These are phyloP conservation scores for Drosophila sulfurigaster DNA, from an alignment of 1,140 invertebrate genomes.

Conservation along the genomic window DNA sequence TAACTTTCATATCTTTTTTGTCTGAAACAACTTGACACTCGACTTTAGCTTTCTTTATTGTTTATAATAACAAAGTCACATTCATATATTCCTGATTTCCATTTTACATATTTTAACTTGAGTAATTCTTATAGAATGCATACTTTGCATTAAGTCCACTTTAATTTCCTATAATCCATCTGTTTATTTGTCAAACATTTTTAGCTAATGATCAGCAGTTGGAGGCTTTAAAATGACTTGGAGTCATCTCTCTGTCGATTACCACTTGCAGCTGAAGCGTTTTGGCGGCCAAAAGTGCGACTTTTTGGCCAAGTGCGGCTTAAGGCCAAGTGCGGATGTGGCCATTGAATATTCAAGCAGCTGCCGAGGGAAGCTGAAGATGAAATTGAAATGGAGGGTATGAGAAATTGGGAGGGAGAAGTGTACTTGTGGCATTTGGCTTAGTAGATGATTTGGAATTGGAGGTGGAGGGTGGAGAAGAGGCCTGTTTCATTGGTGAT, in stretches of 20 bases:
- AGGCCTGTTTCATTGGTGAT: slow-evolving; percentile 46
- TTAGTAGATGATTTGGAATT: background rate
- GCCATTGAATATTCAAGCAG: slow-evolving; percentile 80
- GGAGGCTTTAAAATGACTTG: background rate
- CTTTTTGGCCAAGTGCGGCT: slow-evolving; percentile 65
- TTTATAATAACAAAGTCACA: no score
- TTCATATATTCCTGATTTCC: no score
- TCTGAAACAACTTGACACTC: no score
- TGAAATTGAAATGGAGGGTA: background rate
- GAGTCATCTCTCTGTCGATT: background rate
- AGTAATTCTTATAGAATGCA: background rate
- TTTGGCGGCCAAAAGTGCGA: slow-evolving; percentile 64
- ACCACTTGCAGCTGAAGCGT: slow-evolving; percentile 36
- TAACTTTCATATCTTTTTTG: no score
- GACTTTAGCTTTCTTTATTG: no score
- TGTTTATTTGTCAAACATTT: background rate
- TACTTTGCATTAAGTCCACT: background rate
- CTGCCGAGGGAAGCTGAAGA: background rate
- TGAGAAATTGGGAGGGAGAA: background rate
- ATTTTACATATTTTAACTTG: background rate
- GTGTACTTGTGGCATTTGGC: slow-evolving; percentile 22
- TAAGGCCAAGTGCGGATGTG: slow-evolving; percentile 65
- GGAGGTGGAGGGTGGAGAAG: background rate
- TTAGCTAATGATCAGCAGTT: background rate
- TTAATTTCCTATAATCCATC: background rate